Base-by-base conservation (phyloP, 2,113 vertebrate genomes). In the Ardeotis arabs region DNA sequence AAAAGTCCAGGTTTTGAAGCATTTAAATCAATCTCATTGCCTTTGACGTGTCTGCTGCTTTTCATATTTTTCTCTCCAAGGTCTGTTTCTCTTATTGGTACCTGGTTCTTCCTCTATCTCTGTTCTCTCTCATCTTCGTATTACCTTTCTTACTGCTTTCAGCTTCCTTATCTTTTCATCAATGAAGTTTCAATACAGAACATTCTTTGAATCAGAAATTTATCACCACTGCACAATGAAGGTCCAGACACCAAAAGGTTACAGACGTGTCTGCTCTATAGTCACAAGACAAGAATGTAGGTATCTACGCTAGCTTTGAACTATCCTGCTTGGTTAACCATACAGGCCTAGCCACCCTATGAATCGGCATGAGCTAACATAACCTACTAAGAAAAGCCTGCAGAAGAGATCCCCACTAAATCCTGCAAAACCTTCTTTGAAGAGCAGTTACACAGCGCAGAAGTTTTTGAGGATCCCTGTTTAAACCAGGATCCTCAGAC, bases 331-430 rank as follows among this genome's bases (percentile, higher is more conserved):
- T 58, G 58, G 14, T n/a, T 39, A 63, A 37, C n/a, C 53, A 1
- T 3, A 5, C 35, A 44, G 55, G 29, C 49, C 35, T 66, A 35
- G 33, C 8, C 14, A 35, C 52, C 10, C 4, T 28, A 27, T 8
- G 23, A 58, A 47, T 70, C 29, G 8, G 9, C 29, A 27, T 4
- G n/a, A 58, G 28, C 7, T 52, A 24, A 15, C 14, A 39, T 29
- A 66, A 24, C 27, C 6, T 52, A 7, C 20, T 44, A 47, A 58
- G 41, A 68, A 25, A 82, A 35, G 28, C 13, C 58, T 80, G 62
- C 47, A 58, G 58, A 37, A 4, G 2, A 24, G 18, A 0, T 12
- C 7, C 3, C 1, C 14, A 2, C 7, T 22, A 28, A 70, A 68
- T 14, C 53, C 93, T 53, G 23, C 23, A 56, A 33, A 44, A 8